phyloP scores from a whole-genome alignment of 2,797 vertebrate species.

The Sciurus vulgaris region DNA sequence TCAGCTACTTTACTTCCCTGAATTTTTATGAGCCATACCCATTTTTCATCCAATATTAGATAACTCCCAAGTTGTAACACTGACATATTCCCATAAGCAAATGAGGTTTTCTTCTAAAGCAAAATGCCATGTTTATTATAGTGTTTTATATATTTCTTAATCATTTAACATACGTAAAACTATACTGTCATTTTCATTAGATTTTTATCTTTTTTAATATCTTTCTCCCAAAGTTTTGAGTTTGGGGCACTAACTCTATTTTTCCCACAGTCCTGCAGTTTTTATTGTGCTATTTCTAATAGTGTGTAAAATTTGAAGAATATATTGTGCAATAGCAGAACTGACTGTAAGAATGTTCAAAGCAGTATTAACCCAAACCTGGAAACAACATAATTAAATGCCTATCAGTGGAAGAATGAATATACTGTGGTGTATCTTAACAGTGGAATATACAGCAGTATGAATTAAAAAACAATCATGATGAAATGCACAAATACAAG shows the following conservation, averaged over 20 bases:
- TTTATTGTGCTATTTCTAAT: background rate
- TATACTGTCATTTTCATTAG: background rate
- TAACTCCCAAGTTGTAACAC: background rate
- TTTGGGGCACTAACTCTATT: background rate
- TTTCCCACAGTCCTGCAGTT: background rate
- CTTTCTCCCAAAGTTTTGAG: background rate
- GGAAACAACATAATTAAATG: background rate
- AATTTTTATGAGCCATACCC: background rate
- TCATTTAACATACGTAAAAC: background rate
- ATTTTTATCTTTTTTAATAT: background rate
- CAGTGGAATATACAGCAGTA: background rate
- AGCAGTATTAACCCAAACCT: conserved; percentile 9
- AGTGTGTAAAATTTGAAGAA: background rate
- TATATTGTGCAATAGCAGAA: background rate
- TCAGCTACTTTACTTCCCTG: background rate
- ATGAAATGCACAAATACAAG: conserved; percentile 20
- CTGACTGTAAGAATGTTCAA: background rate
- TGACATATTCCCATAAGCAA: background rate
- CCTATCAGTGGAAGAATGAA: background rate
- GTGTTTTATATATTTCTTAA: background rate
- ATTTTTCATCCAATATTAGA: background rate
- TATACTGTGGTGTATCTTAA: background rate
- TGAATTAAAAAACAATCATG: background rate
- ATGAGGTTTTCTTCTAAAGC: background rate
- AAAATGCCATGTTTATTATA: background rate